Conservation (phyloP, 2,888 invertebrate genomes). For the Acrocera orbiculus region DNA sequence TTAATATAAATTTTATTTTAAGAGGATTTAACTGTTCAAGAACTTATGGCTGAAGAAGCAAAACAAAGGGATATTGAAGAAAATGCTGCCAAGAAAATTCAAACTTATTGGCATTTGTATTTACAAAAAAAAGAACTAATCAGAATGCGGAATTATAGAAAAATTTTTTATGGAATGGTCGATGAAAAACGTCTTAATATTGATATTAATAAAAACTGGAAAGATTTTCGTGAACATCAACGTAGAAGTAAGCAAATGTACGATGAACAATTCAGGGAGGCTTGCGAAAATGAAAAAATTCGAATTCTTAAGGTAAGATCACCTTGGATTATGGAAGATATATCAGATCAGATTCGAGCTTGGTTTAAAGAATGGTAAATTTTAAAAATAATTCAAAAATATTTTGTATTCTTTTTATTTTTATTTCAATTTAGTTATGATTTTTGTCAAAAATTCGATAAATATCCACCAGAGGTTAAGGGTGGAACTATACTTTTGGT, state of each 20-base stretch:
- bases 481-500: slow-evolving; percentile 35
- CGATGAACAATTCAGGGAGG: slow-evolving; percentile 24
- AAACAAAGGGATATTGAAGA: neutral
- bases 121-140: slow-evolving; percentile 16
- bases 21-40: no score
- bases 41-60: no score
- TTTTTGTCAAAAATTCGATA: slow-evolving; percentile 27
- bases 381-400: neutral
- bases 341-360: slow-evolving; percentile 52
- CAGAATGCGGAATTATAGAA: slow-evolving; percentile 20
- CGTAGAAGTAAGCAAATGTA: slow-evolving; percentile 17
- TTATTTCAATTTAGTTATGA: slow-evolving; percentile 18
- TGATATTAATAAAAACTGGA: neutral
- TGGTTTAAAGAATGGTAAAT: slow-evolving; percentile 51
- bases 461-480: slow-evolving; percentile 33
- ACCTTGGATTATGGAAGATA: slow-evolving; percentile 48
- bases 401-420: neutral
- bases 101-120: slow-evolving; percentile 30
- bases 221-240: neutral
- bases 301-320: slow-evolving; percentile 32
- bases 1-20: no score
- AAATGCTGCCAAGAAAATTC: slow-evolving; percentile 15
- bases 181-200: neutral
- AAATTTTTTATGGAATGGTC: slow-evolving; percentile 29
- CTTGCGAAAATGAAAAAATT: slow-evolving; percentile 31